A percentile compares a stretch with the other conserved stretches of the same genome.
Evolutionary conservation across 2,888 invertebrate genomes (phyloP).

Genomic region (Emmelina monodactyla): DNA sequence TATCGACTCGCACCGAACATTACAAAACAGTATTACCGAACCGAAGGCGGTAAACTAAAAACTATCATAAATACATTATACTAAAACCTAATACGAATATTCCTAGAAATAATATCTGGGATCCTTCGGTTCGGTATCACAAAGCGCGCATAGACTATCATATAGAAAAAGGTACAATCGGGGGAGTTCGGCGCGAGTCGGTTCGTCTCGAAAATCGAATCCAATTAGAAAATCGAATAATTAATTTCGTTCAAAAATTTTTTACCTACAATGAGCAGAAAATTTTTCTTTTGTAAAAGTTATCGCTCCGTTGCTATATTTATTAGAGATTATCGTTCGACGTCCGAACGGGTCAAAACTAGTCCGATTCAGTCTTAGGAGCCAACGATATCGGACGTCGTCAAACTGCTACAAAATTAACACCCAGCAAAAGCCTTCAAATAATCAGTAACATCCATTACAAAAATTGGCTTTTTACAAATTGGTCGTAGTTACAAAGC

Average conservation of each 20-base stretch:
- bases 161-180: slow-evolving; percentile 21
- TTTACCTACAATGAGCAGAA: slow-evolving; percentile 23
- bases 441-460: no score
- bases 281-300: slow-evolving; percentile 5
- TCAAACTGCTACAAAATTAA: no score
- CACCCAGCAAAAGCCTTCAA: no score
- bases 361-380: not conserved
- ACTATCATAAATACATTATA: slow-evolving; percentile 24
- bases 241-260: slow-evolving; percentile 2
- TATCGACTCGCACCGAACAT: slow-evolving; percentile 14
- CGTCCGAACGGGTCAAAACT: not conserved
- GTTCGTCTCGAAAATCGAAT: not conserved
- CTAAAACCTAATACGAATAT: slow-evolving; percentile 34
- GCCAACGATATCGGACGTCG: not conserved
- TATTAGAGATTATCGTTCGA: not conserved
- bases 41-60: slow-evolving; percentile 25
- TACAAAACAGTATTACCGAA: slow-evolving; percentile 9
- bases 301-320: no score
- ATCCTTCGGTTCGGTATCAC: slow-evolving; percentile 22
- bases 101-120: slow-evolving; percentile 31
- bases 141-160: slow-evolving; percentile 26
- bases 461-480: no score
- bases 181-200: slow-evolving; percentile 6
- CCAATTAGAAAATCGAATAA: not conserved
- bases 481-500: no score